Percentiles rank a stretch among this genome's conserved stretches.
These are phyloP conservation scores for Prionace glauca DNA, from an alignment of 2,797 vertebrate species.

Conservation along the genomic window DNA sequence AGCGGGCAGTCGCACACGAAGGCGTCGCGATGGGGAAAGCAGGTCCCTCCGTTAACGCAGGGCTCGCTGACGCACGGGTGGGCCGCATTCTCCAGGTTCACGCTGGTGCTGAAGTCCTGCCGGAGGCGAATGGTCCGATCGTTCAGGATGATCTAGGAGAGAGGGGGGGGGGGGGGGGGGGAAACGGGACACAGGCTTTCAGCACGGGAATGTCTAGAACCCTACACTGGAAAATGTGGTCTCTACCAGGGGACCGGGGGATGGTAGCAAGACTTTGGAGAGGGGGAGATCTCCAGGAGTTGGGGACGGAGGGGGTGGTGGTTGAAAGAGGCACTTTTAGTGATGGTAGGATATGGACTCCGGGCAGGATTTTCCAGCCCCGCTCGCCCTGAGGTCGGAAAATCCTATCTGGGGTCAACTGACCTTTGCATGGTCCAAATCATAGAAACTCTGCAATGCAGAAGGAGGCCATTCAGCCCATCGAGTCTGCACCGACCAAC, in stretches of 20 bases:
- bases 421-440: too few relatives aligned
- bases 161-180: slow-evolving; percentile 29
- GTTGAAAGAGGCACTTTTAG: too few relatives aligned
- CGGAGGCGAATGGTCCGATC: slow-evolving; percentile 72
- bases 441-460: too few relatives aligned
- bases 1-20: slow-evolving; percentile 92
- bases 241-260: too few relatives aligned
- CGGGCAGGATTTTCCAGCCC: too few relatives aligned
- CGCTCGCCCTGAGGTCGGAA: too few relatives aligned
- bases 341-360: too few relatives aligned
- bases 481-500: too few relatives aligned
- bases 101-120: slow-evolving; percentile 62
- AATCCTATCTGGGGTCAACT: too few relatives aligned
- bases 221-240: background rate
- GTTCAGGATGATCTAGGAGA: slow-evolving; percentile 74
- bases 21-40: slow-evolving; percentile 75
- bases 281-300: background rate
- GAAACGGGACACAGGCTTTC: background rate
- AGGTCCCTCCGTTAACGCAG: slow-evolving; percentile 82
- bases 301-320: too few relatives aligned
- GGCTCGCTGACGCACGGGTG: slow-evolving; percentile 79
- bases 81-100: slow-evolving; percentile 76
- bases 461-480: too few relatives aligned
- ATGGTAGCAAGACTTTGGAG: too few relatives aligned
- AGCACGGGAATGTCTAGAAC: background rate